These are phyloP conservation scores for Sceloporus tristichus DNA, from an alignment of 2,113 vertebrate species.

Conservation along the genomic window DNA sequence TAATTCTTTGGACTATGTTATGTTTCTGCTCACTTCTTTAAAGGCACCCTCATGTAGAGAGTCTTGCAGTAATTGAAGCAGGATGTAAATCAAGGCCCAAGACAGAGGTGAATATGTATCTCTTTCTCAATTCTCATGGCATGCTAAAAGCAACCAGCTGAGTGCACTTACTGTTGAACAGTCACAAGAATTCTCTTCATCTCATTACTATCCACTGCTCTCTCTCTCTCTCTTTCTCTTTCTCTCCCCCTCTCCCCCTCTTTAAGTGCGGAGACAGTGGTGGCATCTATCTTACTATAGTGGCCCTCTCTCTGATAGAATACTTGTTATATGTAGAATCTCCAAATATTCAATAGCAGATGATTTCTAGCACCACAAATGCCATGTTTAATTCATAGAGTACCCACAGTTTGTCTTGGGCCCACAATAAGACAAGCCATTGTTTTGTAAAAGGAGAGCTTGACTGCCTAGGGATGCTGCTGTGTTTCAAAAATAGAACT, in stretches of 20 bases:
- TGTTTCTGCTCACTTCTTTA: too few relatives aligned
- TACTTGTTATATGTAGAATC: background rate
- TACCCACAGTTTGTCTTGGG: slow-evolving; percentile 34
- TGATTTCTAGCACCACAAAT: slow-evolving; percentile 2
- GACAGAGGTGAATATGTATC: too few relatives aligned
- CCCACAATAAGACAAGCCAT: slow-evolving; percentile 38
- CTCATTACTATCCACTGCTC: background rate
- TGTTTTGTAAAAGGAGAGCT: slow-evolving; percentile 43
- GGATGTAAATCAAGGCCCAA: too few relatives aligned
- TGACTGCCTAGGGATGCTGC: background rate
- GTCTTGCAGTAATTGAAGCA: too few relatives aligned
- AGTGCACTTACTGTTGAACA: too few relatives aligned
- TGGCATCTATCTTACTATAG: too few relatives aligned
- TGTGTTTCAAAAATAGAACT: slow-evolving; percentile 18
- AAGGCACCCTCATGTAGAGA: too few relatives aligned
- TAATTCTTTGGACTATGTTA: too few relatives aligned
- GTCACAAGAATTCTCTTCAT: too few relatives aligned
- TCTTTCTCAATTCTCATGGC: too few relatives aligned
- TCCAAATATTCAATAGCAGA: slow-evolving; percentile 9
- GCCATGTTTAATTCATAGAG: slow-evolving; percentile 56
- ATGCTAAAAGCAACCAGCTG: too few relatives aligned
- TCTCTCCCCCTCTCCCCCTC: background rate
- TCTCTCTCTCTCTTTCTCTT: background rate
- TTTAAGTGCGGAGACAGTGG: background rate
- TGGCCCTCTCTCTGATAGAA: background rate